Evolutionary conservation across 2,113 vertebrate species (phyloP), one percentile per base, ranked within the genome.

Genomic region (Oryzias woworae): DNA sequence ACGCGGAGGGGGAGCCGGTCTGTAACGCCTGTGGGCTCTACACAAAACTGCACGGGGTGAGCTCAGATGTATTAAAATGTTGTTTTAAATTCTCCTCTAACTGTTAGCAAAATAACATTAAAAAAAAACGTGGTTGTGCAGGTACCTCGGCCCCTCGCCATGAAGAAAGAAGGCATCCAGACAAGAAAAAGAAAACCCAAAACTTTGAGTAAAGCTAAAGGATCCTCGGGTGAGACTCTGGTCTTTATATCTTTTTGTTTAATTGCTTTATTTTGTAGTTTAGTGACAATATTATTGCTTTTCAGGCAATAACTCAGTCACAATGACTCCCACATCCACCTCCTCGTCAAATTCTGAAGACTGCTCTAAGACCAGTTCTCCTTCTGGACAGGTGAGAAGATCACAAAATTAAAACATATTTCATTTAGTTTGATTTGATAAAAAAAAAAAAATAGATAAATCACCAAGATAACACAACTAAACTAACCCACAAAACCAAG

Each of bases 141-240:
- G 97, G 97, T 99, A 61, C 96, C 97, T 55, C 92, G 97, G 54
- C 97, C 97, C 0, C 94, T 99, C 60, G 97, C 97, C 69, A 99
- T 99, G 97, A 99, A 99, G 90, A 99, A 99, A 91, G 97, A 99
- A 84, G 97, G 97, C 70, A 99, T 99, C 91, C 97, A 99, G 91
- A 99, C 97, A 0, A 94, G 97, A 83, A 99, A 99, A 90, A 85
- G 97, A 91, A 99, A 99, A 93, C 97, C 97, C n/a, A 99, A 99
- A 92, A 97, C 97, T 71, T 82, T 96, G 86, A 96, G 94, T 90
- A 99, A 99, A 90, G 89, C 92, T 45, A 99, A 99, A 73, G 77
- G 94, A 62, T 96, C 95, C 73, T 97, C 97, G 70, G 94, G 97
- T 99, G 91, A 79, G 80, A 57, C 8, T 2, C 4, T 47, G 24